phyloP scores from a whole-genome alignment of 2,797 vertebrate species.

The Malurus leucopterus region DNA sequence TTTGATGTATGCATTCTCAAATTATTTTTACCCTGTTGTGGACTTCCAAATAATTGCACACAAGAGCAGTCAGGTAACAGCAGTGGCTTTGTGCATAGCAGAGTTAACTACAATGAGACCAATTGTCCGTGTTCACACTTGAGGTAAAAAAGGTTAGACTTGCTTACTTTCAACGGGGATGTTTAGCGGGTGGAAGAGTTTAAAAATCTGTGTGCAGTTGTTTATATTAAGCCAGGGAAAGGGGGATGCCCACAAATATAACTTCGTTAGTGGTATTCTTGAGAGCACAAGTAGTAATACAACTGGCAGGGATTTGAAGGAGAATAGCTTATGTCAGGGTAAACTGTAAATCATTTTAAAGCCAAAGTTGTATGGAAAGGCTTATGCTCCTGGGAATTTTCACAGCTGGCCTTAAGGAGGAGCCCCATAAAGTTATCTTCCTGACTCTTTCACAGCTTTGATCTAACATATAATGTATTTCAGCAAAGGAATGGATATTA shows the following conservation, averaged over 20 bases:
- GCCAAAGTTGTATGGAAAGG: neutral
- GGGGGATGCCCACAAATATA: fast-evolving
- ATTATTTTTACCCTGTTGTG: neutral
- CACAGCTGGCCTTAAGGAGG: neutral
- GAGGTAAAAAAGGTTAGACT: neutral
- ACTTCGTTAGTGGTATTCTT: neutral
- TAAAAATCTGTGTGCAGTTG: neutral
- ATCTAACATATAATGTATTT: neutral
- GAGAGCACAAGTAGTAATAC: neutral
- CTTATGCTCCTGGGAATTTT: neutral
- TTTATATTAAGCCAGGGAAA: neutral
- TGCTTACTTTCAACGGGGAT: neutral
- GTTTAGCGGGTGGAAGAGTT: neutral
- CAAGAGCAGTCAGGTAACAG: neutral
- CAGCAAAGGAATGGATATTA: neutral
- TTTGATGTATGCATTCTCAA: neutral
- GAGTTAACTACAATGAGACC: neutral
- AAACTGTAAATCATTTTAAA: neutral
- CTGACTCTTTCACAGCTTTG: neutral
- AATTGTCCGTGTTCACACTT: neutral
- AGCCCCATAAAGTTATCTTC: neutral
- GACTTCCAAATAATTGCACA: neutral
- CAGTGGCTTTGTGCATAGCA: neutral
- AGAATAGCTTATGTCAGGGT: neutral
- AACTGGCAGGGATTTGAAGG: neutral